phyloP scores from a whole-genome alignment of 2,797 vertebrate genomes.

The Diceros bicornis region DNA sequence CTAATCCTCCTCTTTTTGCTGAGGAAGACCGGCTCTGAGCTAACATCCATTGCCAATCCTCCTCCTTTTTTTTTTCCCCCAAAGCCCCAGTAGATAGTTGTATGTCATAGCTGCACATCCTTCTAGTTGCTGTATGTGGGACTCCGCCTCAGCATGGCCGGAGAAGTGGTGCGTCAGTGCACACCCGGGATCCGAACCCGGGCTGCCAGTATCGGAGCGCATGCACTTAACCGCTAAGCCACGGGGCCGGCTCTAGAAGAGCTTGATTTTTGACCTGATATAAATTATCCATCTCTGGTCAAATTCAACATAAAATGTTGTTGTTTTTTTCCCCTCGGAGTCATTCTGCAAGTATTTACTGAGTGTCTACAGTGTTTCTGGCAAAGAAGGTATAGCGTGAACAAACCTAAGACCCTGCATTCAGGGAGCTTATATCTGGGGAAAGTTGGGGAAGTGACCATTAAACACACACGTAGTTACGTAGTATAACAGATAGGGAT shows the following conservation, averaged over 20 bases:
- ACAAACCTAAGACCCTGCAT: neutral
- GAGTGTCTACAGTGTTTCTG: neutral
- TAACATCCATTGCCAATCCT: no score
- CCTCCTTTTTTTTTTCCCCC: no score
- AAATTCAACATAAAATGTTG: conserved; percentile 20
- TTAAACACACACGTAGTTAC: neutral
- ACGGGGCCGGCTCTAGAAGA: neutral
- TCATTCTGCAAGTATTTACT: conserved; percentile 21
- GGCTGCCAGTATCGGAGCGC: no score
- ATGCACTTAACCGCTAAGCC: no score
- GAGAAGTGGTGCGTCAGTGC: no score
- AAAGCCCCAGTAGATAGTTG: no score
- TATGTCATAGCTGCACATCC: no score
- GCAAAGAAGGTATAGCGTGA: neutral
- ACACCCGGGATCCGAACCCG: no score
- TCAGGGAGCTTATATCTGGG: neutral
- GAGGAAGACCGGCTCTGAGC: no score
- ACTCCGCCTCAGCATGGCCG: no score
- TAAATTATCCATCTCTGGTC: neutral
- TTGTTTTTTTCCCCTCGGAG: neutral
- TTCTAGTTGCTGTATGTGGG: no score
- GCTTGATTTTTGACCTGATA: neutral
- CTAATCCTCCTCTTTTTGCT: no score
- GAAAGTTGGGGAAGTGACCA: neutral
- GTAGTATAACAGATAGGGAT: neutral